Percentiles rank a stretch among this genome's conserved stretches.
These are phyloP conservation scores for Hedychridium roseum DNA, from an alignment of 2,888 invertebrate genomes.

Conservation along the genomic window DNA sequence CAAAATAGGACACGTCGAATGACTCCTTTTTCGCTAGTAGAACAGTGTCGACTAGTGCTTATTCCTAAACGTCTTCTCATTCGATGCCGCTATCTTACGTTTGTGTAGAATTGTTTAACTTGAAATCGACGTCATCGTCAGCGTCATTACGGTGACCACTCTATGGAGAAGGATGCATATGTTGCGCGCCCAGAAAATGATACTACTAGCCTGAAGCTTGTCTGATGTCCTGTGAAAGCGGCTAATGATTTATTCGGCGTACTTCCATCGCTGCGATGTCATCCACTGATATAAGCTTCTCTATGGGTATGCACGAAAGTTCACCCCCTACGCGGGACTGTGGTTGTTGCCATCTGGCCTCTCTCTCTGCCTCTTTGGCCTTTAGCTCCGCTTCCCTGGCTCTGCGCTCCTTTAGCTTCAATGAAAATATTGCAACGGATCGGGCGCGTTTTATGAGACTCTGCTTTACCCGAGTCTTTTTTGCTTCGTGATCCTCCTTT, in stretches of 20 bases:
- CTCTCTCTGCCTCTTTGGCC: slow-evolving; percentile 70
- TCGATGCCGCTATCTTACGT: no score
- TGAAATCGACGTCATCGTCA: no score
- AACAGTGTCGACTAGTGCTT: no score
- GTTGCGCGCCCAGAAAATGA: no score
- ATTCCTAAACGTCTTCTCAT: no score
- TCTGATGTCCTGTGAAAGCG: no score
- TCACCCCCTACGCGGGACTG: slow-evolving; percentile 82
- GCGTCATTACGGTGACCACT: no score
- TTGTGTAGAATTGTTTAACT: no score
- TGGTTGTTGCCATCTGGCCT: slow-evolving; percentile 68
- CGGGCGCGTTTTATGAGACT: slow-evolving; percentile 83
- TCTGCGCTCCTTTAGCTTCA: slow-evolving; percentile 80
- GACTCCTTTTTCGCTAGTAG: no score
- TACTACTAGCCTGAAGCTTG: no score
- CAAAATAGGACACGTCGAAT: no score
- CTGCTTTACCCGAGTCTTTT: slow-evolving; percentile 76
- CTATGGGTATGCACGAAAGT: slow-evolving; percentile 84
- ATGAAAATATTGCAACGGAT: slow-evolving; percentile 85
- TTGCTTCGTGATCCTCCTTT: slow-evolving; percentile 70
- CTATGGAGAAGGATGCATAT: no score
- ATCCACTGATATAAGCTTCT: slow-evolving; percentile 71
- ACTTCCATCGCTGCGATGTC: slow-evolving; percentile 64
- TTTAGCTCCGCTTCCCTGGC: slow-evolving; percentile 79
- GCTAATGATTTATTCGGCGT: slow-evolving; percentile 59